phyloP scores from a whole-genome alignment of 2,888 invertebrate species.

The Ichneumon xanthorius region DNA sequence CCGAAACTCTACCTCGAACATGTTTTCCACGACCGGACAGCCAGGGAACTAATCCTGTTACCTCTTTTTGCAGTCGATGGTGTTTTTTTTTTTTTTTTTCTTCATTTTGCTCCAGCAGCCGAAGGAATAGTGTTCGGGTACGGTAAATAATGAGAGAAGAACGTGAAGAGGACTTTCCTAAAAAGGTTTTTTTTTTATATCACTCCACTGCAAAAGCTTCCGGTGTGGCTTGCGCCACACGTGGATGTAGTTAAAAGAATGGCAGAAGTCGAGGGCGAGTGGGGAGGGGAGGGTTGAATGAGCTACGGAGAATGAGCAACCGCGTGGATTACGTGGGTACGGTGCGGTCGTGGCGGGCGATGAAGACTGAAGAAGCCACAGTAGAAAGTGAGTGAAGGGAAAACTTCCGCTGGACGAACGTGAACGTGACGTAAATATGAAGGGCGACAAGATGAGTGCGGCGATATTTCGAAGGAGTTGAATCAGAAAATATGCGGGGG shows the following conservation, averaged over 20 bases:
- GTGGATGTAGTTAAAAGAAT: slow-evolving; percentile 15
- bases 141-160: slow-evolving; percentile 14
- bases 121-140: slow-evolving; percentile 5
- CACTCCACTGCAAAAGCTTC: slow-evolving; percentile 38
- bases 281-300: slow-evolving; percentile 27
- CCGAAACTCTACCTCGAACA: slow-evolving; percentile 22
- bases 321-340: slow-evolving; percentile 28
- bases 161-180: slow-evolving; percentile 20
- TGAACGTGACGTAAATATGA: slow-evolving; percentile 57
- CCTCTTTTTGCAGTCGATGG: slow-evolving; percentile 14
- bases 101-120: neutral
- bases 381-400: neutral
- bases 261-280: neutral
- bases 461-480: neutral
- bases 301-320: slow-evolving; percentile 46
- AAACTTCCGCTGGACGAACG: slow-evolving; percentile 45
- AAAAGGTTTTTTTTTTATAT: slow-evolving; percentile 15
- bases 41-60: slow-evolving; percentile 41
- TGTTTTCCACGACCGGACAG: slow-evolving; percentile 19
- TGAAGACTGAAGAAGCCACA: slow-evolving; percentile 36
- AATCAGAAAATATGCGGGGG: slow-evolving; percentile 23
- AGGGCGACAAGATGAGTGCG: slow-evolving; percentile 19
- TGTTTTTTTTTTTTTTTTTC: slow-evolving; percentile 12
- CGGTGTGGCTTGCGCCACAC: slow-evolving; percentile 28
- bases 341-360: slow-evolving; percentile 9